A percentile compares a stretch with the other conserved stretches of the same genome.
Evolutionary conservation across 2,113 vertebrate genomes (phyloP).

Genomic region (Nipponia nippon): DNA sequence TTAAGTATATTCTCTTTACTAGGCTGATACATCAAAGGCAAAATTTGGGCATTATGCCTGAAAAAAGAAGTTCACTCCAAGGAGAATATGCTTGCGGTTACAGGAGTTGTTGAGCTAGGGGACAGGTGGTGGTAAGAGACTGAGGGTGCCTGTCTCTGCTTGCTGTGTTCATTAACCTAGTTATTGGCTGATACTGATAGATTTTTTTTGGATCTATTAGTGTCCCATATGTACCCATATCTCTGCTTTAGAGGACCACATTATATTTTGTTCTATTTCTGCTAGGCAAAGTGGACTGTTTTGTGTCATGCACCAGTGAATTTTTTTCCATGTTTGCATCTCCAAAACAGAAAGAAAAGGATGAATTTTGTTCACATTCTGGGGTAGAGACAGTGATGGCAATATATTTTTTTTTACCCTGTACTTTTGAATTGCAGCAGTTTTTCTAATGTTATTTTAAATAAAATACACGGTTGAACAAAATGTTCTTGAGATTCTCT

Average conservation of each 20-base stretch:
- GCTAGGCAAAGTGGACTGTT: not conserved
- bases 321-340: not conserved
- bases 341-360: not conserved
- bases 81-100: not conserved
- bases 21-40: not conserved
- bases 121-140: not conserved
- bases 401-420: not conserved
- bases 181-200: not conserved
- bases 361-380: not conserved
- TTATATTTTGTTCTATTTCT: not conserved
- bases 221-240: not conserved
- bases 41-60: not conserved
- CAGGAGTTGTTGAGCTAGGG: not conserved
- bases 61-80: not conserved
- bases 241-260: not conserved
- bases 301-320: not conserved
- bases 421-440: not conserved
- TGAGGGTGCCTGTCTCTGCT: not conserved
- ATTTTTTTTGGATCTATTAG: not conserved
- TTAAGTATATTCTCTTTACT: not conserved
- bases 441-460: slow-evolving; percentile 8
- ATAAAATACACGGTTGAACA: not conserved
- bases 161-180: not conserved
- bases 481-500: slow-evolving; percentile 4
- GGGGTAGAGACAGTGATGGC: not conserved